Evolutionary conservation across 1,140 invertebrate species (phyloP).

Genomic region (Littorina saxatilis): DNA sequence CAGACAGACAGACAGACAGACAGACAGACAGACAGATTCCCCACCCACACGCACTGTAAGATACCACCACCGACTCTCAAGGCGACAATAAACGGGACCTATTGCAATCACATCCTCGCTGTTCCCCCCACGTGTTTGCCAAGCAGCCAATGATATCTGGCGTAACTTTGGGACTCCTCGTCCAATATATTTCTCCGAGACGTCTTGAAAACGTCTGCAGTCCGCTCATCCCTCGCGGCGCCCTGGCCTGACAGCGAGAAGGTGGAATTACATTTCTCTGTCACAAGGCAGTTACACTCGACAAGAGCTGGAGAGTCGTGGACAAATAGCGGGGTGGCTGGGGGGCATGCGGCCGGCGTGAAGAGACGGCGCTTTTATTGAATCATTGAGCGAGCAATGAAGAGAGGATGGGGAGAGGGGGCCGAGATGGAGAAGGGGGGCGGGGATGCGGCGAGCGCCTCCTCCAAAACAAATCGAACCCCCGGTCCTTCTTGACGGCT

Average conservation of each 20-base stretch:
- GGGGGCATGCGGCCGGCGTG: neutral
- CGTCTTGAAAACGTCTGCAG: neutral
- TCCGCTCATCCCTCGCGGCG: neutral
- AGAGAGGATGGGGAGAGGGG: neutral
- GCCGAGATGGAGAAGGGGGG: too few species aligned
- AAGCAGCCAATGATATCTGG: neutral
- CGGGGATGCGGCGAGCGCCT: neutral
- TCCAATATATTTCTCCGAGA: slow-evolving; percentile 10
- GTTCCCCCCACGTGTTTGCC: neutral
- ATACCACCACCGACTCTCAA: too few species aligned
- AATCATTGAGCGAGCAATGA: neutral
- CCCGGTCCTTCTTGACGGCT: neutral
- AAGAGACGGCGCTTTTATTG: slow-evolving; percentile 13
- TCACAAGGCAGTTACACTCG: slow-evolving; percentile 29
- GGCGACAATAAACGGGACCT: too few species aligned
- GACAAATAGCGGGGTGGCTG: neutral
- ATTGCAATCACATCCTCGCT: too few species aligned
- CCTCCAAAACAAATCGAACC: slow-evolving; percentile 26
- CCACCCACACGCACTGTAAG: too few species aligned
- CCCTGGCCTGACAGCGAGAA: slow-evolving; percentile 23
- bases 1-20: neutral
- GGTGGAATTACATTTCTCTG: slow-evolving; percentile 30
- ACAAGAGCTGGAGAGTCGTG: neutral
- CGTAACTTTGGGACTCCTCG: neutral
- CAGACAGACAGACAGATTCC: neutral